Percentiles rank a stretch among this genome's conserved stretches.
These are phyloP conservation scores for Drosophila lacicola DNA, from an alignment of 2,888 invertebrate genomes.

Conservation along the genomic window DNA sequence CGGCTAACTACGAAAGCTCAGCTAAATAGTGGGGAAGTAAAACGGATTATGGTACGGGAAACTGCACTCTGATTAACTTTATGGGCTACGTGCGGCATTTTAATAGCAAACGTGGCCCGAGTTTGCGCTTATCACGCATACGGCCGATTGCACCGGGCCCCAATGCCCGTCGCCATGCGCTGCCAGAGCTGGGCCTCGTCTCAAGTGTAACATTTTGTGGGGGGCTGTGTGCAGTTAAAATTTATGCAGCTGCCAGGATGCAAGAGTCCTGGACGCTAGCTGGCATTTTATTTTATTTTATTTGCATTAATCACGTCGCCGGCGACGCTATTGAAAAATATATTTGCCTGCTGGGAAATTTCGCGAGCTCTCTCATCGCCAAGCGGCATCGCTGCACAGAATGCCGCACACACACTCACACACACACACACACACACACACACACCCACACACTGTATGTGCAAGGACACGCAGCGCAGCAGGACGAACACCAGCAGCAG, in stretches of 20 bases:
- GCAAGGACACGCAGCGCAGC: constrained; percentile 61
- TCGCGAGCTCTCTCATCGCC: constrained; percentile 53
- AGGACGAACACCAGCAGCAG: constrained; percentile 33
- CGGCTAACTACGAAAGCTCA: constrained; percentile 47
- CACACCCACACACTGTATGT: constrained; percentile 4
- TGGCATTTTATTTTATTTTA: constrained; percentile 77
- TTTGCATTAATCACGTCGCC: constrained; percentile 80
- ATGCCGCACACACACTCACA: not conserved
- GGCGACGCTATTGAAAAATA: constrained; percentile 80
- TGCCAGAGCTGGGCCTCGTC: constrained; percentile 50
- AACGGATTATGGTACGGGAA: constrained; percentile 35
- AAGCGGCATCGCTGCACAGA: constrained; percentile 23
- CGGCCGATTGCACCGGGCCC: constrained; percentile 56
- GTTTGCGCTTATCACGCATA: constrained; percentile 70
- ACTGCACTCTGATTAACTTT: constrained; percentile 74
- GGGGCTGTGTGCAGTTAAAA: constrained; percentile 60
- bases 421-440: not conserved
- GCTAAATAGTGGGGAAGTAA: constrained; percentile 22
- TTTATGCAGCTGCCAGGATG: constrained; percentile 71
- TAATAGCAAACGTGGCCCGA: constrained; percentile 60
- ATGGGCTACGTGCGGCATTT: constrained; percentile 75
- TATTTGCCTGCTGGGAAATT: constrained; percentile 81
- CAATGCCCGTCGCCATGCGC: not conserved
- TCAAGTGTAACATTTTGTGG: constrained; percentile 75
- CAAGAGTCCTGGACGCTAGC: constrained; percentile 52